Evolutionary conservation across 2,888 invertebrate genomes (phyloP).

Genomic region (Dermolepida albohirtum): DNA sequence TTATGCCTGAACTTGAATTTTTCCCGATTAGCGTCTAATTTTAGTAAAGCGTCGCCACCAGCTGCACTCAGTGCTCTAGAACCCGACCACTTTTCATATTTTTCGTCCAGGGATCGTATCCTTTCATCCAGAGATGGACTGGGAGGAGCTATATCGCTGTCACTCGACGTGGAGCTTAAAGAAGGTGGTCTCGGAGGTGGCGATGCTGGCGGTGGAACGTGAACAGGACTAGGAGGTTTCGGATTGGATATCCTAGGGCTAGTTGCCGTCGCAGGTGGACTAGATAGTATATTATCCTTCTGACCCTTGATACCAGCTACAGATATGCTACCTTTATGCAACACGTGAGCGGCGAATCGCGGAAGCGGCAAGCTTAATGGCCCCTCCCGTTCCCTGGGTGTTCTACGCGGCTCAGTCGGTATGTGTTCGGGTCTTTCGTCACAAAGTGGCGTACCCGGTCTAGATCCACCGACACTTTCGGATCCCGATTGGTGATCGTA

Average conservation of each 20-base stretch:
- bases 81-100: slow-evolving; percentile 91
- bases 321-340: slow-evolving; percentile 56
- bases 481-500: slow-evolving; percentile 69
- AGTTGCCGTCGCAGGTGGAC: slow-evolving; percentile 66
- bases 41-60: slow-evolving; percentile 67
- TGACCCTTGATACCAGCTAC: slow-evolving; percentile 64
- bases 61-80: slow-evolving; percentile 70
- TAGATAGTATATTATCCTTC: slow-evolving; percentile 58
- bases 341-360: slow-evolving; percentile 83
- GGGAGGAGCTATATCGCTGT: slow-evolving; percentile 75
- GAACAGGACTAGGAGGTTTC: slow-evolving; percentile 64
- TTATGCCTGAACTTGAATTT: slow-evolving; percentile 75
- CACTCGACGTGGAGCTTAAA: slow-evolving; percentile 80
- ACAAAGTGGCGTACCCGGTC: slow-evolving; percentile 87
- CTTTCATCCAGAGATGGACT: slow-evolving; percentile 90
- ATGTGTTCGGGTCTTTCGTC: slow-evolving; percentile 84
- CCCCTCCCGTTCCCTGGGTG: slow-evolving; percentile 69
- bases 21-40: slow-evolving; percentile 69
- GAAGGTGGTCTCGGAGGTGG: slow-evolving; percentile 78
- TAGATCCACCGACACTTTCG: slow-evolving; percentile 76
- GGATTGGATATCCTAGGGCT: slow-evolving; percentile 65
- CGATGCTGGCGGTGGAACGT: slow-evolving; percentile 71
- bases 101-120: slow-evolving; percentile 91
- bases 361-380: slow-evolving; percentile 89
- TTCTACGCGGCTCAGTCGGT: slow-evolving; percentile 80